Evolutionary conservation across 2,888 invertebrate species (phyloP), one percentile per base, ranked within the genome.

Genomic region (Drosophila aldrichi): DNA sequence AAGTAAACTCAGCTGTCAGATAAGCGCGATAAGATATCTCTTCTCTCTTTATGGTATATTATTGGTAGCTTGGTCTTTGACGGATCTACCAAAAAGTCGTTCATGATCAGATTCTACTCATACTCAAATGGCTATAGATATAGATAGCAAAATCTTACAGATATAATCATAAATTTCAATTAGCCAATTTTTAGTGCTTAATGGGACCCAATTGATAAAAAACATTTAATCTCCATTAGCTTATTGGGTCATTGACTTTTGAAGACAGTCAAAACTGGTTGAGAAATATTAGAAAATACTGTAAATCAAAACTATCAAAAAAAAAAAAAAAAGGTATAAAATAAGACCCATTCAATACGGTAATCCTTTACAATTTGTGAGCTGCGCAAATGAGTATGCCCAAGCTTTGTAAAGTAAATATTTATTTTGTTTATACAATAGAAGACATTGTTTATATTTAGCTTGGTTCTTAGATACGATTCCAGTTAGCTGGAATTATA

Each of bases 1-100:
- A 51, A 61, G 49, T 32, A 25, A 34, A 48, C 40, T 41, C 44
- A 25, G 48, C 48, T 61, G 51, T 5, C 63, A 38, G 79, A 77
- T 77, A 77, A 77, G 75, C 57, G 48, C 70, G 77, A 77, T 77
- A 79, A 77, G 77, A 56, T 62, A 70, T 63, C 48, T 60, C n/a
- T n/a, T n/a, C 41, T 44, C 18, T 43, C 18, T 43, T 59, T 46
- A 46, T 29, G 49, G 25, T 18, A 12, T 12, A 18, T 12, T 32
- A 34, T 49, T 32, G 14, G 10, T 32, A 3, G 49, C 49, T 32
- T 54, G 18, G 29, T 9, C 34, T 29, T 14, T 48, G 32, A 29
- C 38, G 18, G 38, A 68, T 36, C 43, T 34, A n/a, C 12, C 8
- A 49, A 49, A 29, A 6, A 14, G n/a, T 8, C 6, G 8, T 7